Conservation (phyloP, 1,140 invertebrate genomes). For the Chironomus tepperi region DNA sequence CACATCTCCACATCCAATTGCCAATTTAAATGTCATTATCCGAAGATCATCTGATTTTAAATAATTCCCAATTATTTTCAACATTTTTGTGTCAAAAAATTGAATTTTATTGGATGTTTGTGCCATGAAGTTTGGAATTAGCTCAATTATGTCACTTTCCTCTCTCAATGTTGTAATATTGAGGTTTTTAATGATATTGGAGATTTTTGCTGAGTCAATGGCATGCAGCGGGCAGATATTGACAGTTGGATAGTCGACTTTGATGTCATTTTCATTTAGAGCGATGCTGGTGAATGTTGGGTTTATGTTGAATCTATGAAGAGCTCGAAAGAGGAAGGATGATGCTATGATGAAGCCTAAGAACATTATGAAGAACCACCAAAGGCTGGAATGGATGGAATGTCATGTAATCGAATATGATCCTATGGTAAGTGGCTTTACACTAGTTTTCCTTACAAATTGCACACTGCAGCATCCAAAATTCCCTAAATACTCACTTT, state of each 20-base stretch:
- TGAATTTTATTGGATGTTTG: no score
- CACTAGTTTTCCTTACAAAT: no score
- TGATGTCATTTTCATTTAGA: neutral
- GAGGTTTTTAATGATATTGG: neutral
- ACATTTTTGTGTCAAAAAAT: neutral
- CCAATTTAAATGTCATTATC: slow-evolving; percentile 39
- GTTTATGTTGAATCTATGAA: neutral
- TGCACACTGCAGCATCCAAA: no score
- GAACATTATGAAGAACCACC: neutral
- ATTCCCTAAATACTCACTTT: slow-evolving; percentile 13
- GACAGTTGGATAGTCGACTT: neutral
- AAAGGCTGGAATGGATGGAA: neutral
- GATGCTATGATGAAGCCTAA: slow-evolving; percentile 9
- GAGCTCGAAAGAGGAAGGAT: neutral
- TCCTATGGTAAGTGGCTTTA: no score
- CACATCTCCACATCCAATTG: slow-evolving; percentile 46
- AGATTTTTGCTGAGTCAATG: neutral
- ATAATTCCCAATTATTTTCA: neutral
- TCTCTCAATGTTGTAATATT: neutral
- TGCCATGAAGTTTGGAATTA: neutral
- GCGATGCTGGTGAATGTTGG: neutral
- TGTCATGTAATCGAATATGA: no score
- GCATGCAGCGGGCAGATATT: neutral
- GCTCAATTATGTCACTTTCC: neutral
- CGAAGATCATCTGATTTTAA: neutral